Base-by-base conservation (phyloP, 2,113 vertebrate species). In the Prietella phreatophila region DNA sequence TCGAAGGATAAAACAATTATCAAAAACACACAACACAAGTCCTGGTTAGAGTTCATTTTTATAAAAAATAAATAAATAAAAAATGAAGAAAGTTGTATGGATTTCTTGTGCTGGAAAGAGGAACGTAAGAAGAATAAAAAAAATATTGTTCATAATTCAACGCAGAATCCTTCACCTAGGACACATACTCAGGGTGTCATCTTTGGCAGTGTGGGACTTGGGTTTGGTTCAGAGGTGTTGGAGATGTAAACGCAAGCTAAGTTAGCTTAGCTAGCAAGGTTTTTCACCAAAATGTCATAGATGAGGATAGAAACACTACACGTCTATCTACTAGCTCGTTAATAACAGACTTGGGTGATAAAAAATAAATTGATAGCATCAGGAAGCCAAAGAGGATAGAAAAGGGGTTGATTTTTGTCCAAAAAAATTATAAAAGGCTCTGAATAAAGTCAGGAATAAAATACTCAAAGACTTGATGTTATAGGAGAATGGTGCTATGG, bases 151-250 rank as follows among this genome's bases (percentile, higher is more conserved):
- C 11, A 27, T 83, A 83, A 25, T 60, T 83, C 33, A 83, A 42
- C 63, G 56, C 58, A 25, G 55, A 60, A 27, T 82, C 80, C 55
- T 82, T 82, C 79, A 82, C 55, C 79, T 33, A 33, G 33, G 79
- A 58, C n/a, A 56, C 30, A 19, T 81, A n/a, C 6, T 36, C 20
- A 42, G n/a, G 79, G 30, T 33, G 55, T 82, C 8, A 27, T 79
- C n/a, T 30, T 55, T 61, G 56, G n/a, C 80, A 82, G 55, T 58
- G 13, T 9, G 58, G 39, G 39, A 42, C 39, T 42, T 42, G 39
- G 39, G 71, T 75, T 20, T 2, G 19, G 19, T 71, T 73, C 33
- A 39, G 69, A 73, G 33, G 17, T 39, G 36, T 73, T 75, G 20
- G 8, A 78, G 10, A 76, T 36, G 15, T 36, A 69, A 69, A 69